These are phyloP conservation scores for Globodera ellingtonae DNA, from an alignment of 1,140 invertebrate species.

Conservation along the genomic window DNA sequence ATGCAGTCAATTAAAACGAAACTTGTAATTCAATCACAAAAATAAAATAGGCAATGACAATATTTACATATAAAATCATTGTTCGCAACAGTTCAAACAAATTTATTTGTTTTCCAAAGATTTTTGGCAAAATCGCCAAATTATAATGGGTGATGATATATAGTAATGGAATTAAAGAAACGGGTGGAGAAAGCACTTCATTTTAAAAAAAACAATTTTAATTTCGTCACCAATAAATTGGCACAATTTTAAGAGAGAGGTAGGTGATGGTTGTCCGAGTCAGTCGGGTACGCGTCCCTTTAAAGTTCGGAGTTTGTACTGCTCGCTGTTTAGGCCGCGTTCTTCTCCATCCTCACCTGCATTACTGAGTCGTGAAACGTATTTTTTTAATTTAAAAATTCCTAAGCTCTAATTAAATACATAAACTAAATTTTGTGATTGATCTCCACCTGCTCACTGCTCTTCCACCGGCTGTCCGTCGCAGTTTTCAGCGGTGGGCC, in stretches of 20 bases:
- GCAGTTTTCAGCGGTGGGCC: conserved; percentile 12
- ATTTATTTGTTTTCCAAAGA: neutral
- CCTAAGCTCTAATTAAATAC: too few species aligned
- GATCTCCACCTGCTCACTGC: neutral
- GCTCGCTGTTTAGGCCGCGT: too few species aligned
- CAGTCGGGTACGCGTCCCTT: too few species aligned
- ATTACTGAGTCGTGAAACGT: too few species aligned
- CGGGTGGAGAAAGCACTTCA: neutral
- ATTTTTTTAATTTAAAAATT: too few species aligned
- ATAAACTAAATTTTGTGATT: too few species aligned
- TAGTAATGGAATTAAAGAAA: neutral
- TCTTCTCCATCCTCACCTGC: too few species aligned
- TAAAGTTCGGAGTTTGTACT: too few species aligned
- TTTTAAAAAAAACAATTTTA: neutral
- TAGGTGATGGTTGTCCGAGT: too few species aligned
- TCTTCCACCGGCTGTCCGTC: neutral
- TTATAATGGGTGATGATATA: too few species aligned
- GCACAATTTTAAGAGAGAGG: too few species aligned
- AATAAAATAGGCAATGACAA: neutral
- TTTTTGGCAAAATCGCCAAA: neutral
- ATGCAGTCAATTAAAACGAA: neutral
- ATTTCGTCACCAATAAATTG: too few species aligned
- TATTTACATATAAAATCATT: neutral
- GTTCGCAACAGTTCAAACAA: neutral
- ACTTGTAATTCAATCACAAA: neutral